Evolutionary conservation across 2,797 vertebrate genomes (phyloP).

Genomic region (Ara ararauna): DNA sequence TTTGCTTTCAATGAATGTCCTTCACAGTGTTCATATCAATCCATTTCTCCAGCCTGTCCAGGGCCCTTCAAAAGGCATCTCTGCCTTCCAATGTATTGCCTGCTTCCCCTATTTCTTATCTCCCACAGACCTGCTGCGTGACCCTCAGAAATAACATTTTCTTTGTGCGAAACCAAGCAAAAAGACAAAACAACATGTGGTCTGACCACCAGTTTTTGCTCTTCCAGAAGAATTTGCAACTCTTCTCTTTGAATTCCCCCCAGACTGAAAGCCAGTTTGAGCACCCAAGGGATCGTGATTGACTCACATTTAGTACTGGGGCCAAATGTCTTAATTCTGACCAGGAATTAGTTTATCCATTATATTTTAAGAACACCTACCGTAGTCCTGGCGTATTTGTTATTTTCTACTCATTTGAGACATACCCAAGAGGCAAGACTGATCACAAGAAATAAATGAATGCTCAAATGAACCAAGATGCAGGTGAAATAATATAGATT

Average conservation of each 20-base stretch:
- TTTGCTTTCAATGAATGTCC: not conserved
- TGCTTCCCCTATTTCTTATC: not conserved
- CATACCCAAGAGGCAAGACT: not conserved
- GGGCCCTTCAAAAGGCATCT: not conserved
- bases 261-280: not conserved
- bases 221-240: not conserved
- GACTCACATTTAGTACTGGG: not conserved
- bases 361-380: not conserved
- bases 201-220: not conserved
- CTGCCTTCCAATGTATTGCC: not conserved
- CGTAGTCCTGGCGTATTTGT: not conserved
- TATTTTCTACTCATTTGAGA: not conserved
- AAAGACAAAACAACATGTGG: not conserved
- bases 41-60: not conserved
- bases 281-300: not conserved
- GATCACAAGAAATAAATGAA: not conserved
- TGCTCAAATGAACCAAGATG: not conserved
- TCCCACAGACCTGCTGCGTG: not conserved
- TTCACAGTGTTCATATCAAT: not conserved
- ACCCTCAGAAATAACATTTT: not conserved
- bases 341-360: not conserved
- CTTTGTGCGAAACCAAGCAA: not conserved
- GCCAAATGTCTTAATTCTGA: not conserved
- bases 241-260: not conserved
- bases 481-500: not conserved